Conservation (phyloP, 2,888 invertebrate species). For the Melieria picta region DNA sequence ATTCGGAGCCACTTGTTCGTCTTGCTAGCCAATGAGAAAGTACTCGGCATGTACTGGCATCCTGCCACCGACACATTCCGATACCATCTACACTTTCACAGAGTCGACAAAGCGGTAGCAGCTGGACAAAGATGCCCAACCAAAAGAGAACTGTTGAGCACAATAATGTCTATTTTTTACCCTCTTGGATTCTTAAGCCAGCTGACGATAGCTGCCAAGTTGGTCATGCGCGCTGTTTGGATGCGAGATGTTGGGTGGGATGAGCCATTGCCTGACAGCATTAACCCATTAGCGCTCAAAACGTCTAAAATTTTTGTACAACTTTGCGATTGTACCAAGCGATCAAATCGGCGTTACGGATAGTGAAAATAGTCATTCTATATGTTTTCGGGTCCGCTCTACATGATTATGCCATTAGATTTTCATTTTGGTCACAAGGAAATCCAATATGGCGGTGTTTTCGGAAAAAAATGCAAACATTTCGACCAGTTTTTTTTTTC, state of each 20-base stretch:
- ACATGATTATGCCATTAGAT: too few species aligned
- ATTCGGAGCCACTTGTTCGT: constrained; percentile 47
- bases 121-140: constrained; percentile 16
- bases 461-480: too few species aligned
- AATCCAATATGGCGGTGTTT: too few species aligned
- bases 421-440: too few species aligned
- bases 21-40: constrained; percentile 27
- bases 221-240: constrained; percentile 28
- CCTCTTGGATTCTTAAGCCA: constrained; percentile 19
- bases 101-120: constrained; percentile 13
- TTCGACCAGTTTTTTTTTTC: too few species aligned
- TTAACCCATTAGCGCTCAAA: too few species aligned
- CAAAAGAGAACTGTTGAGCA: constrained; percentile 23
- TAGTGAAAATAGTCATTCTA: too few species aligned
- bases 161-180: constrained; percentile 30
- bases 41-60: constrained; percentile 23
- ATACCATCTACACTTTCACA: constrained; percentile 25
- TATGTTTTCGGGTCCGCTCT: too few species aligned
- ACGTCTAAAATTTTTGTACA: too few species aligned
- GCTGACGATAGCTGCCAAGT: constrained; percentile 17
- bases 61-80: constrained; percentile 13
- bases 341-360: too few species aligned
- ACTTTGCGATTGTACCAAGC: too few species aligned
- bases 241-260: constrained; percentile 16
- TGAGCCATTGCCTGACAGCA: constrained; percentile 9